Base-by-base conservation (phyloP, 2,113 vertebrate species). In the Sinocyclocheilus maitianheensis region DNA sequence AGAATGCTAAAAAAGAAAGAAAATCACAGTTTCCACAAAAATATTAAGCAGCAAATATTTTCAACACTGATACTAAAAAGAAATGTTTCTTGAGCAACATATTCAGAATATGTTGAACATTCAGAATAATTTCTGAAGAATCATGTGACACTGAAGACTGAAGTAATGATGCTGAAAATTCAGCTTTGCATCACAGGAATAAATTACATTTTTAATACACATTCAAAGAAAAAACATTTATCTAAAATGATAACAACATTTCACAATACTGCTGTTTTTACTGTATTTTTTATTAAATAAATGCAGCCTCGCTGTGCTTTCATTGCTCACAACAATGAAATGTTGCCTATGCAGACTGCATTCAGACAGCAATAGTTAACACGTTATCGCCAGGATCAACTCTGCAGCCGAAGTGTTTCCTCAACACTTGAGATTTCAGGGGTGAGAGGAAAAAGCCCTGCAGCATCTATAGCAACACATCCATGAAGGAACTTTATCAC, bases 361-460 rank as follows among this genome's bases (percentile, higher is more conserved):
- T 43, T 43, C 43, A 43, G 43, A 43, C 43, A 43, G 43, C 1
- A 43, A 43, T 43, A 43, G 55, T 55, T 55, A 16, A 55, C 60
- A 79, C 48, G 62, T 83, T 72, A 48, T 77, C 46, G 13, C 30
- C 20, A 60, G 46, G 58, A 85, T 88, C 24, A n/a, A 26, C 77
- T 60, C 5, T 1, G 20, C 72, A 78, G 51, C 6, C 26, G 34
- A 94, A 95, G 94, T 95, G 95, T 94, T 95, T 96, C 95, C 95
- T 93, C 92, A 95, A 91, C 95, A 95, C 94, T 96, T 90, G 93
- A 95, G 93, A 97, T 97, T 93, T 94, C 94, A 95, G 91, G 91
- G 96, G 96, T 92, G 96, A 91, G 95, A 92, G 94, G 95, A 94
- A 92, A 30, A 91, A 84, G 83, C 83, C 80, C 82, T 88, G 91